Evolutionary conservation across 1,140 invertebrate genomes (phyloP).

Genomic region (Vanessa tameamea): DNA sequence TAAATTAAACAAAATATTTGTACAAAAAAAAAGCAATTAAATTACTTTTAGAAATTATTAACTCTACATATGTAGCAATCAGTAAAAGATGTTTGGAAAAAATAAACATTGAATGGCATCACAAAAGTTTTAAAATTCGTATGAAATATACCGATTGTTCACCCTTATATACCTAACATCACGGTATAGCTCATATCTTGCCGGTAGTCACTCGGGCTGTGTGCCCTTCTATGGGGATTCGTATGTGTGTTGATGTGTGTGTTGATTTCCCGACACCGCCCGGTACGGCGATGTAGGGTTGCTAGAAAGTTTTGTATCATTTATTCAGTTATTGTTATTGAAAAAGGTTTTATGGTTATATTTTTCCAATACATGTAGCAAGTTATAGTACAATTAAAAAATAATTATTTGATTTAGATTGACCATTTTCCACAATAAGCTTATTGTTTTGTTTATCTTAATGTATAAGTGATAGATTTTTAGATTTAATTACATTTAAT

Average conservation of each 20-base stretch:
- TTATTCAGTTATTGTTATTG: not conserved
- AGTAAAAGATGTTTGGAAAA: not conserved
- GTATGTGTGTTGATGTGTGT: constrained; percentile 63
- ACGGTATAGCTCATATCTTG: constrained; percentile 52
- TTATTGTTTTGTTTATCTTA: too few species aligned
- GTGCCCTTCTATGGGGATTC: constrained; percentile 68
- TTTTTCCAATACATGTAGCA: too few species aligned
- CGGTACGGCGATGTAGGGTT: constrained; percentile 50
- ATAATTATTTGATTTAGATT: too few species aligned
- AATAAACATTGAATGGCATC: not conserved
- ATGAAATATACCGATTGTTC: constrained; percentile 23
- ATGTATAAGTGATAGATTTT: too few species aligned
- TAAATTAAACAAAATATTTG: too few species aligned
- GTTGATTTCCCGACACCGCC: constrained; percentile 76
- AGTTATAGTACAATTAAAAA: too few species aligned
- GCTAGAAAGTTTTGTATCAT: constrained; percentile 38
- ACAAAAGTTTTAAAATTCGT: constrained; percentile 27
- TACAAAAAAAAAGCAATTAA: too few species aligned
- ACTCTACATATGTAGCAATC: too few species aligned
- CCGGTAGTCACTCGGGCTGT: constrained; percentile 74
- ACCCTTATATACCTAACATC: constrained; percentile 34
- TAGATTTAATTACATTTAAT: too few species aligned
- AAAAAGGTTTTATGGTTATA: too few species aligned
- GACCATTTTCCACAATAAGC: too few species aligned
- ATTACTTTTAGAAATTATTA: too few species aligned